Percentiles rank a stretch among this genome's conserved stretches.
phyloP scores from a whole-genome alignment of 2,888 invertebrate species.

The Drosophila mimetica region DNA sequence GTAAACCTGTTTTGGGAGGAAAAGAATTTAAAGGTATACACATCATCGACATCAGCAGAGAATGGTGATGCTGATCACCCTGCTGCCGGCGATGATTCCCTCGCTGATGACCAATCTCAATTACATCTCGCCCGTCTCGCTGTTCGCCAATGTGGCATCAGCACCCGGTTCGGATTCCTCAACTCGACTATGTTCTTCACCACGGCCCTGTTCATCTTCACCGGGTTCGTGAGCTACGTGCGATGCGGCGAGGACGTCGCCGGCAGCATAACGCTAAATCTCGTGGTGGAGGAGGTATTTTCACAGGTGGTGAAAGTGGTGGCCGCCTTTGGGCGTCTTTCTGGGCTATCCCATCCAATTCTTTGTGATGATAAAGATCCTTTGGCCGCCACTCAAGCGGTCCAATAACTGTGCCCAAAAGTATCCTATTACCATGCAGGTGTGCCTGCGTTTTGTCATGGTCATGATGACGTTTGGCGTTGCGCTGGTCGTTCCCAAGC shows the following conservation, averaged over 20 bases:
- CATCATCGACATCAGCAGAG: no score
- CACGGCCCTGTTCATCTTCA: constrained; percentile 90
- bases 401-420: constrained; percentile 86
- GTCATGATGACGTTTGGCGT: constrained; percentile 92
- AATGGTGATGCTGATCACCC: no score
- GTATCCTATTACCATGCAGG: constrained; percentile 88
- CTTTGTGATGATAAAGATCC: constrained; percentile 95
- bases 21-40: no score
- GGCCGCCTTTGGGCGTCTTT: constrained; percentile 93
- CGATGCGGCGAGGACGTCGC: constrained; percentile 92
- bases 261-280: constrained; percentile 95
- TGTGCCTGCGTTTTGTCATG: constrained; percentile 88
- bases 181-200: constrained; percentile 95
- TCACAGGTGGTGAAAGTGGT: constrained; percentile 92
- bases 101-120: no score
- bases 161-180: constrained; percentile 92
- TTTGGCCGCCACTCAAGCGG: constrained; percentile 90
- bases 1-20: no score
- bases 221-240: constrained; percentile 95
- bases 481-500: constrained; percentile 93
- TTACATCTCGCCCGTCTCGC: constrained; percentile 91
- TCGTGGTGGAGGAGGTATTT: constrained; percentile 86
- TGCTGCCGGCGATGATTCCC: no score
- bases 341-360: constrained; percentile 98
- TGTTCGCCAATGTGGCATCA: constrained; percentile 91